Percentiles rank a stretch among this genome's conserved stretches.
phyloP scores from a whole-genome alignment of 2,888 invertebrate genomes.

The Archips xylosteana region DNA sequence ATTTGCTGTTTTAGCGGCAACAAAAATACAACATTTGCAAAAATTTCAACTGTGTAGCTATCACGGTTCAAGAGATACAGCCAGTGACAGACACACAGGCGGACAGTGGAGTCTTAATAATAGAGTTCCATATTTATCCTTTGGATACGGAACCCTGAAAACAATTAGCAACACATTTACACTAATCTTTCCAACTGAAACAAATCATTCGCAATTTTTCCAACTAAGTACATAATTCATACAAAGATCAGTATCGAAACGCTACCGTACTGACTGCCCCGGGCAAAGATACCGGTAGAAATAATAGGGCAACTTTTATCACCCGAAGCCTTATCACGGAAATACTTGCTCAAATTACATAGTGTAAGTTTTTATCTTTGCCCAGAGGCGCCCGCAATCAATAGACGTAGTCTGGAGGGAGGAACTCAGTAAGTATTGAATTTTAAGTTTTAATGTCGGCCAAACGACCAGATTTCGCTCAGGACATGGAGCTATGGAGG shows the following conservation, averaged over 20 bases:
- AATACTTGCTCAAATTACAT: slow-evolving; percentile 41
- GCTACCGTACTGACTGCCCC: slow-evolving; percentile 54
- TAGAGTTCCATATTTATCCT: too few relatives aligned
- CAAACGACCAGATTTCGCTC: too few relatives aligned
- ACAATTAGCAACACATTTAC: background rate
- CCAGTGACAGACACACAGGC: too few relatives aligned
- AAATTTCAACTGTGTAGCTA: too few relatives aligned
- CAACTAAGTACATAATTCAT: slow-evolving; percentile 79
- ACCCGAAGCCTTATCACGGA: slow-evolving; percentile 39
- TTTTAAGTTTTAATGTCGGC: background rate
- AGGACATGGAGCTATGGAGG: too few relatives aligned
- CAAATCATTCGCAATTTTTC: slow-evolving; percentile 65
- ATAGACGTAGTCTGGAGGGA: slow-evolving; percentile 54
- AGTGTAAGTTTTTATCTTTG: slow-evolving; percentile 73
- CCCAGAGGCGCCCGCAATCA: slow-evolving; percentile 65
- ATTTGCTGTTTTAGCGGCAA: too few relatives aligned
- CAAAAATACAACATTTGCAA: too few relatives aligned
- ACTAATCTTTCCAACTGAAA: slow-evolving; percentile 50
- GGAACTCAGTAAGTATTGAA: slow-evolving; percentile 6
- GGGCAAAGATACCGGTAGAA: slow-evolving; percentile 58
- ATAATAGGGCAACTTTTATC: slow-evolving; percentile 80
- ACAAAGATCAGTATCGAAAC: slow-evolving; percentile 53
- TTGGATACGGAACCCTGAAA: too few relatives aligned
- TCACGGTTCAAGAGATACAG: too few relatives aligned
- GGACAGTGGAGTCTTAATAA: too few relatives aligned